phyloP scores from a whole-genome alignment of 35 echinoderm and acorn worm species.

The Anneissia japonica region DNA sequence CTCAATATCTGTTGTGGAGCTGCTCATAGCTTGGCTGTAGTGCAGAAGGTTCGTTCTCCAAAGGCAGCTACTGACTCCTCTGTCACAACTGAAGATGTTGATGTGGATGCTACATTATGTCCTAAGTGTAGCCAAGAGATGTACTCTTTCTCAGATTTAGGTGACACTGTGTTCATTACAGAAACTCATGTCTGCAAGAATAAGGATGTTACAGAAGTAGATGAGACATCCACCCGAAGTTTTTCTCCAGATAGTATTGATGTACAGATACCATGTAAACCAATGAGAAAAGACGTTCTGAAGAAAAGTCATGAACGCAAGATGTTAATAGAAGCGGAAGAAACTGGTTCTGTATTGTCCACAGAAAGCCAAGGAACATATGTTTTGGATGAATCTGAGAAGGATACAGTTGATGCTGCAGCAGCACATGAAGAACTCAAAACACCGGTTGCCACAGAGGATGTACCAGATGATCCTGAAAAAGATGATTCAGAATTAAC shows the following conservation, averaged over 20 bases:
- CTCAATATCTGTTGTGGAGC: constrained; percentile 68
- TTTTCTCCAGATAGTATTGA: constrained; percentile 94
- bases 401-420: constrained; percentile 3
- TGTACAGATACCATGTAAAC: constrained; percentile 5
- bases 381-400: constrained; percentile 47
- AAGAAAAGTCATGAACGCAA: constrained; percentile 9
- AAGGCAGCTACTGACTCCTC: constrained; percentile 46
- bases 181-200: constrained; percentile 58
- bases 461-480: neutral
- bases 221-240: constrained; percentile 36
- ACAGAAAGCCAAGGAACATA: constrained; percentile 79
- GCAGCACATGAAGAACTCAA: constrained; percentile 9
- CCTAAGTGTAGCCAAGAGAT: constrained; percentile 58
- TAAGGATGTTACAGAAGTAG: constrained; percentile 14
- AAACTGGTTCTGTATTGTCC: constrained; percentile 19
- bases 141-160: constrained; percentile 72
- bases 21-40: constrained; percentile 60
- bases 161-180: constrained; percentile 82
- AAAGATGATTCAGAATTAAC: constrained; percentile 9
- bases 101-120: constrained; percentile 48
- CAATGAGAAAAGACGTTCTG: neutral
- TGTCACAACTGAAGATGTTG: constrained; percentile 57
- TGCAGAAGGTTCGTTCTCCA: constrained; percentile 63
- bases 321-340: neutral
- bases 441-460: neutral